Conservation (phyloP, 2,797 vertebrate species). For the Bradypodion ventrale region DNA sequence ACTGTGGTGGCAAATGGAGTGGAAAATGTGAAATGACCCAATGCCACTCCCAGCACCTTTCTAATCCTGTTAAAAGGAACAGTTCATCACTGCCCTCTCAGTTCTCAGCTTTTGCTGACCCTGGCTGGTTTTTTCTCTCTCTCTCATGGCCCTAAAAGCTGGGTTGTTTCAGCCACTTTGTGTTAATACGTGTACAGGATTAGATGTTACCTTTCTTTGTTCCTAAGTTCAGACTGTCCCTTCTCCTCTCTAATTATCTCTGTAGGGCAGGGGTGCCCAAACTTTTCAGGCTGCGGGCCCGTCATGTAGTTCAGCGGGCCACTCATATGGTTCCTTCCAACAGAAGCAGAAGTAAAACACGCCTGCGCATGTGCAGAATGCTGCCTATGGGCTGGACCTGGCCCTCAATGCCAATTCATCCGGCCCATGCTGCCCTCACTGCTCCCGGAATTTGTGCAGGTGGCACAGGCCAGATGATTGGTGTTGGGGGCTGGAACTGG, state of each 20-base stretch:
- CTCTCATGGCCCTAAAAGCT: not conserved
- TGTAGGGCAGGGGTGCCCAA: too few species aligned
- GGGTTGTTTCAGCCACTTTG: not conserved
- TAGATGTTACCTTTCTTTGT: not conserved
- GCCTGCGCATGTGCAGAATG: too few species aligned
- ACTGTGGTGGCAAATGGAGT: slow-evolving; percentile 29
- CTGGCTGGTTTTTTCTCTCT: not conserved
- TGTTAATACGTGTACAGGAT: not conserved
- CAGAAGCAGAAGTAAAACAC: too few species aligned
- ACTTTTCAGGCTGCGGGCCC: too few species aligned
- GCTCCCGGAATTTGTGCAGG: too few species aligned
- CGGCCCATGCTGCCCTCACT: too few species aligned
- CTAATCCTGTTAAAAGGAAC: slow-evolving; percentile 31
- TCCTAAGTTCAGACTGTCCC: not conserved
- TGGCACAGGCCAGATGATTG: too few species aligned
- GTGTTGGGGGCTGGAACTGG: too few species aligned
- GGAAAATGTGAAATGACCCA: slow-evolving; percentile 28
- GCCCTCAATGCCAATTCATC: too few species aligned
- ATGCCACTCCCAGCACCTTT: slow-evolving; percentile 35
- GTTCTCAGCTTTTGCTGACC: not conserved
- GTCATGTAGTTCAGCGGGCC: too few species aligned
- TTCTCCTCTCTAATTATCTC: slow-evolving; percentile 1
- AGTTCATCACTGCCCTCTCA: slow-evolving; percentile 27
- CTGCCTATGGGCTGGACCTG: too few species aligned
- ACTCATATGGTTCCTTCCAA: too few species aligned